These are phyloP conservation scores for Platysteira castanea DNA, from an alignment of 2,113 vertebrate species.

Conservation along the genomic window DNA sequence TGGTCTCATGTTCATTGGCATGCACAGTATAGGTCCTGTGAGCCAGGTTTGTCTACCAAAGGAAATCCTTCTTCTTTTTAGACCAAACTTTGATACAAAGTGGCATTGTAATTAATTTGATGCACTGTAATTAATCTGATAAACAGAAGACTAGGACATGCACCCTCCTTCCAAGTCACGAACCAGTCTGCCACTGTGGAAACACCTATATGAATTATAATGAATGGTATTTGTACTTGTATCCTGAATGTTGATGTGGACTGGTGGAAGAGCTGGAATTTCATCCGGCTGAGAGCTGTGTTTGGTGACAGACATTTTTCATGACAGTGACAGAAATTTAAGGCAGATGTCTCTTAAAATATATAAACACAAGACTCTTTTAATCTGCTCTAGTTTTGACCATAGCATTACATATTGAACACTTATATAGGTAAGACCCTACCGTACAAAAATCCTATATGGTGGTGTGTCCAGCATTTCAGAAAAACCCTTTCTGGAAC, in stretches of 20 bases:
- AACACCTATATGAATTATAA: neutral
- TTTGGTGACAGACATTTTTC: neutral
- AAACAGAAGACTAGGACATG: neutral
- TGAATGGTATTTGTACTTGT: neutral
- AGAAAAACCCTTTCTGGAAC: neutral
- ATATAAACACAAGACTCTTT: neutral
- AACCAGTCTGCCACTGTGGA: neutral
- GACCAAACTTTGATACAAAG: neutral
- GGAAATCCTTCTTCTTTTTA: neutral
- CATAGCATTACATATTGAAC: neutral
- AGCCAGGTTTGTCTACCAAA: neutral
- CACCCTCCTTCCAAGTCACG: neutral
- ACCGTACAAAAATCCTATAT: neutral
- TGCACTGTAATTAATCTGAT: neutral
- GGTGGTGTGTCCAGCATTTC: neutral
- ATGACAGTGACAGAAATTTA: neutral
- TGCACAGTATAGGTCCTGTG: neutral
- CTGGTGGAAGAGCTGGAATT: neutral
- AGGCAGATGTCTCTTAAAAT: neutral
- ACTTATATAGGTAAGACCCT: neutral
- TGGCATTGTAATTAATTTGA: neutral
- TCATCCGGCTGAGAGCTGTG: neutral
- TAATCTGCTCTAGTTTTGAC: neutral
- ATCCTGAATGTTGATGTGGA: neutral
- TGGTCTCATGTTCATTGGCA: neutral